A percentile compares a stretch with the other conserved stretches of the same genome.
phyloP scores from a whole-genome alignment of 2,888 invertebrate genomes.

The Drosophila melanocephala region DNA sequence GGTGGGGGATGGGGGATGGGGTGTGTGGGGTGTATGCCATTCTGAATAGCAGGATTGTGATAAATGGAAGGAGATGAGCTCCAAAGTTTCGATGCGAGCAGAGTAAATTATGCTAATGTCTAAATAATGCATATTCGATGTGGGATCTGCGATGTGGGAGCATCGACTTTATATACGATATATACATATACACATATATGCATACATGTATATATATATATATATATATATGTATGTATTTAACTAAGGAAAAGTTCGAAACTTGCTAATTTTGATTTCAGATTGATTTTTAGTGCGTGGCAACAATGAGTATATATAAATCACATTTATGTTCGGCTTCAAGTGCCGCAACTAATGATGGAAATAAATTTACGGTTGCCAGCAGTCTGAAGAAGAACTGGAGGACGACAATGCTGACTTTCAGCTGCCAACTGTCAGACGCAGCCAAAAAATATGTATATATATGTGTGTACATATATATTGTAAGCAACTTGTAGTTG shows the following conservation, averaged over 20 bases:
- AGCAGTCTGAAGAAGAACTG: slow-evolving; percentile 26
- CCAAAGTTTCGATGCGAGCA: slow-evolving; percentile 52
- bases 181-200: slow-evolving; percentile 6
- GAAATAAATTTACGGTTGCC: slow-evolving; percentile 81
- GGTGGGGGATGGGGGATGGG: background rate
- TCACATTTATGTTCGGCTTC: slow-evolving; percentile 76
- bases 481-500: slow-evolving; percentile 53
- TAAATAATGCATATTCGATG: slow-evolving; percentile 83
- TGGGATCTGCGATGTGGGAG: slow-evolving; percentile 52
- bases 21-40: slow-evolving; percentile 8
- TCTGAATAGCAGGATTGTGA: slow-evolving; percentile 47
- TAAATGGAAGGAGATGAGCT: slow-evolving; percentile 54
- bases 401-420: slow-evolving; percentile 65
- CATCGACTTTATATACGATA: slow-evolving; percentile 26
- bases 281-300: slow-evolving; percentile 60
- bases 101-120: slow-evolving; percentile 84
- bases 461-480: background rate
- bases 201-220: background rate
- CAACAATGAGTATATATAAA: slow-evolving; percentile 65
- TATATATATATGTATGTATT: background rate
- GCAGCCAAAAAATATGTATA: slow-evolving; percentile 36
- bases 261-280: slow-evolving; percentile 26
- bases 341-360: slow-evolving; percentile 83
- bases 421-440: slow-evolving; percentile 66
- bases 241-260: background rate